These are phyloP conservation scores for Andricus curvator DNA, from an alignment of 2,888 invertebrate genomes.

Conservation along the genomic window DNA sequence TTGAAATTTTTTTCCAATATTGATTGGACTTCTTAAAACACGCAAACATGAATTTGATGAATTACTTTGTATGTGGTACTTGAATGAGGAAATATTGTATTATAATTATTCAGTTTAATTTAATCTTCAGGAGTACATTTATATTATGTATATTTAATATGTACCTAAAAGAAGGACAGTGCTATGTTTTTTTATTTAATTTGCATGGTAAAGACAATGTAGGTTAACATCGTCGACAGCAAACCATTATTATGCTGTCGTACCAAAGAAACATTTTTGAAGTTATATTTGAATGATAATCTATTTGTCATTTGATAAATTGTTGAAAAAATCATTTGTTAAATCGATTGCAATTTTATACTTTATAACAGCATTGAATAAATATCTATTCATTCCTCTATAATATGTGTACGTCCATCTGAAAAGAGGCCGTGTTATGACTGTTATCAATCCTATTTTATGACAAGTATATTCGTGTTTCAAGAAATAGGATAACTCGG, in stretches of 20 bases:
- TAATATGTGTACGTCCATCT: neutral
- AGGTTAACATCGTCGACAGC: constrained; percentile 3
- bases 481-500: no score
- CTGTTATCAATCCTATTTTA: no score
- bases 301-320: constrained; percentile 11
- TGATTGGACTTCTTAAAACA: neutral
- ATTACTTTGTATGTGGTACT: neutral
- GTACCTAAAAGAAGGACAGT: neutral
- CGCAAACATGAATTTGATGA: neutral
- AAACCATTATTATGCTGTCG: neutral
- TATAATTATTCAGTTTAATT: neutral
- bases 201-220: neutral
- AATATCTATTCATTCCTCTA: neutral
- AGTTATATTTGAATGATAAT: constrained; percentile 20
- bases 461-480: no score
- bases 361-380: neutral
- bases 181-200: constrained; percentile 19
- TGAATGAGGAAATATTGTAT: neutral
- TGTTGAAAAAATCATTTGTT: constrained; percentile 2
- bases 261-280: constrained; percentile 31
- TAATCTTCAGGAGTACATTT: neutral
- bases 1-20: no score
- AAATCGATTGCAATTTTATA: neutral
- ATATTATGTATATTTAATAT: neutral
- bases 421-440: no score